Conservation (phyloP, 2,113 vertebrate species). For the Thermophis baileyi region DNA sequence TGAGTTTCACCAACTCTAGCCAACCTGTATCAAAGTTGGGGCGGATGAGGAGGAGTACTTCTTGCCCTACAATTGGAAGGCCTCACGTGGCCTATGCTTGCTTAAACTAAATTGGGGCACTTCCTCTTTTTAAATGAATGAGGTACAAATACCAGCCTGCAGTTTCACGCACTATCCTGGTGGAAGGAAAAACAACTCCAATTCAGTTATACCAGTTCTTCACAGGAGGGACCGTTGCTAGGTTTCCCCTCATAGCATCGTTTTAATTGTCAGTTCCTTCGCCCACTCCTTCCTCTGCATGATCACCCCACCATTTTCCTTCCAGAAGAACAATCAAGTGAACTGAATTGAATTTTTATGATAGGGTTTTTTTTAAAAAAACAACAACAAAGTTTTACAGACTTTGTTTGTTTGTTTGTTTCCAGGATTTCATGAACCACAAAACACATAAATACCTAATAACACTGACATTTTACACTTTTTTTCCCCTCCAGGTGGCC, state of each 20-base stretch:
- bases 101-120: neutral
- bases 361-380: neutral
- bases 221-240: neutral
- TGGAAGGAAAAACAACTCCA: neutral
- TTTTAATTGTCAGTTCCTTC: neutral
- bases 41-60: neutral
- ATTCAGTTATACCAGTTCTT: neutral
- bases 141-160: neutral
- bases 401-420: neutral
- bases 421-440: neutral
- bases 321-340: neutral
- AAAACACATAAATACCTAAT: neutral
- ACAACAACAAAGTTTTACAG: neutral
- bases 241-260: neutral
- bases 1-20: neutral
- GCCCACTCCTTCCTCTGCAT: neutral
- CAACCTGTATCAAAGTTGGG: neutral
- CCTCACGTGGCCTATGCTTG: neutral
- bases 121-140: neutral
- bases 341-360: neutral
- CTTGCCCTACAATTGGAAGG: neutral
- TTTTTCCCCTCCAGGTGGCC: rapidly evolving
- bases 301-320: neutral
- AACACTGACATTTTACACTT: neutral
- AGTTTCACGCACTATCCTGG: neutral